Conservation (phyloP, 1,140 invertebrate genomes). For the Antheraea mylitta region DNA sequence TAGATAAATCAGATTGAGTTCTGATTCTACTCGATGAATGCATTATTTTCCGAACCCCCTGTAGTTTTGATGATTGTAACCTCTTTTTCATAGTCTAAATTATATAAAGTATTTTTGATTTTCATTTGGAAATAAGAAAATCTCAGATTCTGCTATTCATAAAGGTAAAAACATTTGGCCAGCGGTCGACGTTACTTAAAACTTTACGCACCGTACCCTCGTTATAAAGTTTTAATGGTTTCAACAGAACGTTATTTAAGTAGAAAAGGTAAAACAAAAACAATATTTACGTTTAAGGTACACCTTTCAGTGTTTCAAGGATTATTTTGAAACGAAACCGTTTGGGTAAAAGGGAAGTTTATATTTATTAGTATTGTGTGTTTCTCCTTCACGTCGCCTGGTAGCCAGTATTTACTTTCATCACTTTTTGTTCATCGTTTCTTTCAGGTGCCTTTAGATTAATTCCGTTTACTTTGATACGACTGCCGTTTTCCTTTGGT, state of each 20-base stretch:
- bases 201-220: constrained; percentile 13
- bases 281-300: constrained; percentile 8
- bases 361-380: neutral
- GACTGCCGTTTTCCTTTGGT: no score
- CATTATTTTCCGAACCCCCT: no score
- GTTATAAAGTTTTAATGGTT: constrained; percentile 29
- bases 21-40: no score
- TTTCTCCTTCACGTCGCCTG: neutral
- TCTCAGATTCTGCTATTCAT: neutral
- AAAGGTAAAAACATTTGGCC: neutral
- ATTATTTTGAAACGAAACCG: neutral
- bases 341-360: neutral
- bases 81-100: no score
- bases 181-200: neutral
- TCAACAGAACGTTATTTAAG: constrained; percentile 20
- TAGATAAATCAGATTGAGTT: no score
- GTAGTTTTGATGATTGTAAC: no score
- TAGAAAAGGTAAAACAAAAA: constrained; percentile 9
- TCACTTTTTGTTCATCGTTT: neutral
- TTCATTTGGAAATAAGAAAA: neutral
- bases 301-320: neutral
- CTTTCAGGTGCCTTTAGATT: no score
- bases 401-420: neutral
- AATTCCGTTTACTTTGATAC: no score
- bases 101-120: no score